Percentiles rank a stretch among this genome's conserved stretches.
These are phyloP conservation scores for Mesitornis unicolor DNA, from an alignment of 2,113 vertebrate genomes.

Conservation along the genomic window DNA sequence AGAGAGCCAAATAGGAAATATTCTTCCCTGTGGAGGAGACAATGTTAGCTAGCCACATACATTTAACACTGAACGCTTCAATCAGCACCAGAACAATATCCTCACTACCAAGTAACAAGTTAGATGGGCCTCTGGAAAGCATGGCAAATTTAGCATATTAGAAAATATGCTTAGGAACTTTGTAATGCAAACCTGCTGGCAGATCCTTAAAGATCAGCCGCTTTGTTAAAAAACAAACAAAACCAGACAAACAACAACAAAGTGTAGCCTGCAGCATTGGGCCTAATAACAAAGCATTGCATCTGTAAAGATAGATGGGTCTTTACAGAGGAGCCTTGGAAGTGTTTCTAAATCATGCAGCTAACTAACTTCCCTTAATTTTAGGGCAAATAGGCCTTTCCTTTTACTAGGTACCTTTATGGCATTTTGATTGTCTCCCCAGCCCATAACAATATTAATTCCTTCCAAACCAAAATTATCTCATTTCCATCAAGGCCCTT, in stretches of 20 bases:
- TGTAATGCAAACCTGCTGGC: not conserved
- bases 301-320: accelerated
- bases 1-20: not conserved
- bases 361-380: not conserved
- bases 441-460: not conserved
- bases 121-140: not conserved
- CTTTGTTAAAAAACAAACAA: not conserved
- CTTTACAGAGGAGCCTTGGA: not conserved
- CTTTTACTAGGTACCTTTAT: not conserved
- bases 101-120: not conserved
- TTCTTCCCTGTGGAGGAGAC: not conserved
- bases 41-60: not conserved
- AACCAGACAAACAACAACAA: too few relatives aligned
- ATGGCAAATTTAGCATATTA: not conserved
- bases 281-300: not conserved
- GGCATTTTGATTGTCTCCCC: not conserved
- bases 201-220: not conserved
- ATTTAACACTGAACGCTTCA: not conserved
- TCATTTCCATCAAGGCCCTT: not conserved
- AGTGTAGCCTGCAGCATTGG: not conserved
- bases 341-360: not conserved
- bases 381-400: not conserved
- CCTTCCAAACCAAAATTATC: not conserved
- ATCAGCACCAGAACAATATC: not conserved
- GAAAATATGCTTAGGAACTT: not conserved